phyloP scores from a whole-genome alignment of 1,140 invertebrate species.

The Zaprionus africanus region DNA sequence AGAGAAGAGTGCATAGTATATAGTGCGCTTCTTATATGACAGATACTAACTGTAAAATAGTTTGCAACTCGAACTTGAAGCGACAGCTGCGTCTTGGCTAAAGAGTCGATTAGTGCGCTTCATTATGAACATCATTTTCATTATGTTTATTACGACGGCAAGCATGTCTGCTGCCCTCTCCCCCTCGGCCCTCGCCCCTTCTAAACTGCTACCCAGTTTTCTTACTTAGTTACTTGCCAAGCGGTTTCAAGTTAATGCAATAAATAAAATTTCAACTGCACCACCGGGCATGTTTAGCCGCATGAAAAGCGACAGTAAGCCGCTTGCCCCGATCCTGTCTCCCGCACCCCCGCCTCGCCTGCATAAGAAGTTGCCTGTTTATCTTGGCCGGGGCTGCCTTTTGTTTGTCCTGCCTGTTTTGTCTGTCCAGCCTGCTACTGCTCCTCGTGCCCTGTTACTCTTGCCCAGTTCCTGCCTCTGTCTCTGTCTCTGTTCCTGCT shows the following conservation, averaged over 20 bases:
- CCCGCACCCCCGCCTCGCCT: slow-evolving; percentile 25
- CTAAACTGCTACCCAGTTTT: not conserved
- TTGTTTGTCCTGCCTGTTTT: slow-evolving; percentile 64
- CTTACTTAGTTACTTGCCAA: slow-evolving; percentile 13
- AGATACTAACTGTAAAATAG: slow-evolving; percentile 20
- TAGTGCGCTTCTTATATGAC: slow-evolving; percentile 15
- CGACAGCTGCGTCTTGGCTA: slow-evolving; percentile 34
- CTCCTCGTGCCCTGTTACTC: not conserved
- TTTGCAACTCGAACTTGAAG: slow-evolving; percentile 52
- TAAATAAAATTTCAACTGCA: slow-evolving; percentile 82
- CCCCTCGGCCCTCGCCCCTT: not conserved
- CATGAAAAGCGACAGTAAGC: slow-evolving; percentile 80
- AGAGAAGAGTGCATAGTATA: not conserved
- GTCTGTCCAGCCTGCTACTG: slow-evolving; percentile 8
- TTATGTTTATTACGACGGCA: slow-evolving; percentile 69
- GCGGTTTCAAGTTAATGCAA: slow-evolving; percentile 78
- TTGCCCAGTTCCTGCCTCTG: slow-evolving; percentile 16
- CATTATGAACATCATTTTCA: slow-evolving; percentile 78
- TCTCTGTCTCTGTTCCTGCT: slow-evolving; percentile 10
- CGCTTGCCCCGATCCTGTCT: slow-evolving; percentile 3
- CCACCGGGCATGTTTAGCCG: slow-evolving; percentile 78
- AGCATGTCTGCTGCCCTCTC: slow-evolving; percentile 6
- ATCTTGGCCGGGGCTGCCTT: slow-evolving; percentile 67
- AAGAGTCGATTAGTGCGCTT: slow-evolving; percentile 74
- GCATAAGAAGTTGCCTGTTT: slow-evolving; percentile 79